Evolutionary conservation across 2,113 vertebrate species (phyloP).

Genomic region (Cyprinodon variegatus): DNA sequence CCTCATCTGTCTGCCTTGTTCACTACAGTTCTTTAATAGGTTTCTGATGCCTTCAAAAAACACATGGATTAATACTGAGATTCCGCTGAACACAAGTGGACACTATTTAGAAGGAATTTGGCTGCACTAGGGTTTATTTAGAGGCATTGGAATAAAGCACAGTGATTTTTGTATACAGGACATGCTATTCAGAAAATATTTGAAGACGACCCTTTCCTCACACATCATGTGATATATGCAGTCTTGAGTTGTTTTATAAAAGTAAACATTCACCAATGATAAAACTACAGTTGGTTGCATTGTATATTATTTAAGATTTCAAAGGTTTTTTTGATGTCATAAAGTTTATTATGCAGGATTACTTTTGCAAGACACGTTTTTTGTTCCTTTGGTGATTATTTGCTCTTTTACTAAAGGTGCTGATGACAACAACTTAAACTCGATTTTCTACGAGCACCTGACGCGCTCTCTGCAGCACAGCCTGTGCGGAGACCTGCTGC

Average conservation of each 20-base stretch:
- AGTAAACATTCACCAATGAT: not conserved
- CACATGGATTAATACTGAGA: too few relatives aligned
- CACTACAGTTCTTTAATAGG: too few relatives aligned
- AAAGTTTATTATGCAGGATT: not conserved
- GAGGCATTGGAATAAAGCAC: too few relatives aligned
- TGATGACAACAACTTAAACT: conserved; percentile 92
- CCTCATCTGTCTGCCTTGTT: too few relatives aligned
- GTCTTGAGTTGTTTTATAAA: not conserved
- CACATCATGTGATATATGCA: not conserved
- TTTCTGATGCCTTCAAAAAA: too few relatives aligned
- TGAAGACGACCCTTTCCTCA: too few relatives aligned
- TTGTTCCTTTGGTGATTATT: not conserved
- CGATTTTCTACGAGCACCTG: conserved; percentile 92
- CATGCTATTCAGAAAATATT: too few relatives aligned
- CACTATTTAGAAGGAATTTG: too few relatives aligned
- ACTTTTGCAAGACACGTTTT: not conserved
- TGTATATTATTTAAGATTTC: not conserved
- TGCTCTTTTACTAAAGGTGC: conserved; percentile 76
- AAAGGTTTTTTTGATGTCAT: not conserved
- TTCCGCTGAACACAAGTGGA: too few relatives aligned
- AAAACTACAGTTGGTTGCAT: not conserved
- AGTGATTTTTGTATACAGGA: too few relatives aligned
- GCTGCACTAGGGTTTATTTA: too few relatives aligned
- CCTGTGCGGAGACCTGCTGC: conserved; percentile 88
- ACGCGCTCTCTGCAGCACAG: conserved; percentile 91